These are phyloP conservation scores for Saturnia pavonia DNA, from an alignment of 2,888 invertebrate genomes.

Conservation along the genomic window DNA sequence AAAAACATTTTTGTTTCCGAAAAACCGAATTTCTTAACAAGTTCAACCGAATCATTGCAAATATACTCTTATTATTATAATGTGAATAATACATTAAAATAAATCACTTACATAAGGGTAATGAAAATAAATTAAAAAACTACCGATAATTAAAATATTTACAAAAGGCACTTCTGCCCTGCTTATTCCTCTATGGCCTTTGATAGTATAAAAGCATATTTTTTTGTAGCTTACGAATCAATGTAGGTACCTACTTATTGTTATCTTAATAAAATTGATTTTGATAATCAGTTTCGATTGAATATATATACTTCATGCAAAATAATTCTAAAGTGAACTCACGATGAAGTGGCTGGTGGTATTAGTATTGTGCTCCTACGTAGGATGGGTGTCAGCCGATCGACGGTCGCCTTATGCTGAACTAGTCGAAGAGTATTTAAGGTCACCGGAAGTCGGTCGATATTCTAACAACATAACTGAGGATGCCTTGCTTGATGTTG, in stretches of 20 bases:
- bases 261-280: constrained; percentile 22
- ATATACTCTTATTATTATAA: too few relatives aligned
- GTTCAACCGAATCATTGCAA: too few relatives aligned
- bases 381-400: constrained; percentile 22
- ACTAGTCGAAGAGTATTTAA: constrained; percentile 35
- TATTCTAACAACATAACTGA: constrained; percentile 46
- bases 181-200: too few relatives aligned
- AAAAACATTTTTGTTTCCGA: too few relatives aligned
- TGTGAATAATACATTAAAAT: too few relatives aligned
- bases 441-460: constrained; percentile 31
- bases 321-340: background rate
- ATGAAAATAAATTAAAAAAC: too few relatives aligned
- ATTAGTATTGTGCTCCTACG: constrained; percentile 28
- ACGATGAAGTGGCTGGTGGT: constrained; percentile 28
- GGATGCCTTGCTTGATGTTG: constrained; percentile 52
- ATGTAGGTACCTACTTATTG: background rate
- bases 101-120: too few relatives aligned
- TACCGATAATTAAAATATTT: too few relatives aligned
- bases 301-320: constrained; percentile 14
- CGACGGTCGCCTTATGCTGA: constrained; percentile 44
- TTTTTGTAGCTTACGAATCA: constrained; percentile 2
- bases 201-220: background rate
- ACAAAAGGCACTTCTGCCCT: too few relatives aligned
- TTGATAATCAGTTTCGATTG: constrained; percentile 18
- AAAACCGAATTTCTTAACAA: too few relatives aligned